Conservation (phyloP, 2,113 vertebrate genomes). For the Hippolais icterina region DNA sequence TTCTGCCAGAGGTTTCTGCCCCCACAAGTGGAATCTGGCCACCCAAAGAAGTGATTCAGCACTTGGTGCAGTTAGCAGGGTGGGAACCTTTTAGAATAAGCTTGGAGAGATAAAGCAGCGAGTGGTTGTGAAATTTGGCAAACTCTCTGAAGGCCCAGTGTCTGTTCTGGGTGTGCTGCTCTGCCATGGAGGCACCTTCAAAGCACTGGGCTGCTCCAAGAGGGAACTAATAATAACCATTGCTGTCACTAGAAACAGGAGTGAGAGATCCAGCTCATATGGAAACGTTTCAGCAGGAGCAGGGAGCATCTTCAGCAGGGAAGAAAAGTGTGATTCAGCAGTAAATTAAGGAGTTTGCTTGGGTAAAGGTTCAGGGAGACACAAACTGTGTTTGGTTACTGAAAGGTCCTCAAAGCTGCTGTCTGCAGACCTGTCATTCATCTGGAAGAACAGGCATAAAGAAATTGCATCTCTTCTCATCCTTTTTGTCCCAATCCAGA, state of each 20-base stretch:
- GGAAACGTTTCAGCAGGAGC: background rate
- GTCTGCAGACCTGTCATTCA: background rate
- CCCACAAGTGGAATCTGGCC: background rate
- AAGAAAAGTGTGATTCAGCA: background rate
- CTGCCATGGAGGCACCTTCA: background rate
- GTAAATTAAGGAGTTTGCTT: background rate
- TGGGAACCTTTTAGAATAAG: constrained; percentile 8
- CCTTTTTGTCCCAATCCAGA: background rate
- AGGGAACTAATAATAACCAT: background rate
- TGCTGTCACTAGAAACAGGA: background rate
- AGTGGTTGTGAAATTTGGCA: background rate
- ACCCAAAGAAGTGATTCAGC: constrained; percentile 36
- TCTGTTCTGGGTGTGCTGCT: background rate
- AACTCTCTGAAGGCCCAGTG: background rate
- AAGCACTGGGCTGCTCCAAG: background rate
- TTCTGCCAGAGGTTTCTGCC: constrained; percentile 8
- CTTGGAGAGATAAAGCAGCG: constrained; percentile 8
- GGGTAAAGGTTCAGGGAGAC: background rate
- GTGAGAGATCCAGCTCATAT: background rate
- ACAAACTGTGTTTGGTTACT: background rate
- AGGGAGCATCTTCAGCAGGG: background rate
- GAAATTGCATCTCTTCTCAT: background rate
- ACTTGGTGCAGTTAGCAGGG: constrained; percentile 9
- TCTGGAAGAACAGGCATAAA: background rate
- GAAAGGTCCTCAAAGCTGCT: background rate